Conservation (phyloP, 2,113 vertebrate genomes). For the Ceyx margarethae region DNA sequence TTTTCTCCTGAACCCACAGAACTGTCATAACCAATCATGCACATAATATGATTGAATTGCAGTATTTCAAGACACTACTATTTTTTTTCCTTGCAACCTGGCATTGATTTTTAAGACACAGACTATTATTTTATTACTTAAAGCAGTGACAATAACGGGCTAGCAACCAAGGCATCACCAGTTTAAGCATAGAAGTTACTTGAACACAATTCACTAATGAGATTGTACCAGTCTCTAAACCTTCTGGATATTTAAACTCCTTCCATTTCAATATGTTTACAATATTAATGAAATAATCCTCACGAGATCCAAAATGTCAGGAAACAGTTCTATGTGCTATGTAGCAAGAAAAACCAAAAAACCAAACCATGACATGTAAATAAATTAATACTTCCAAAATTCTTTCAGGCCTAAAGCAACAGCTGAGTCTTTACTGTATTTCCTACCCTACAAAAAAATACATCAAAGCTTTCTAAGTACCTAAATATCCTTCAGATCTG, state of each 20-base stretch:
- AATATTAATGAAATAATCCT: neutral
- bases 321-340: neutral
- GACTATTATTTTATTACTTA: neutral
- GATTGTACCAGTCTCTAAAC: neutral
- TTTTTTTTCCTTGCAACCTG: neutral
- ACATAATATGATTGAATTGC: neutral
- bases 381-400: neutral
- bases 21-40: neutral
- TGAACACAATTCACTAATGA: neutral
- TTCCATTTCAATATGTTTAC: neutral
- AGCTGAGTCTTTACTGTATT: neutral
- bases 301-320: neutral
- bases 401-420: neutral
- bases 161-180: neutral
- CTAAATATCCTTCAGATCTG: neutral
- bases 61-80: neutral
- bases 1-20: neutral
- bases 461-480: neutral
- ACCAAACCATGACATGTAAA: neutral
- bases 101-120: constrained; percentile 21
- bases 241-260: neutral
- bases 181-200: neutral
- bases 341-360: neutral
- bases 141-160: neutral
- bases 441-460: no score